Conservation (phyloP, 2,888 invertebrate genomes). For the Phoronis australis region DNA sequence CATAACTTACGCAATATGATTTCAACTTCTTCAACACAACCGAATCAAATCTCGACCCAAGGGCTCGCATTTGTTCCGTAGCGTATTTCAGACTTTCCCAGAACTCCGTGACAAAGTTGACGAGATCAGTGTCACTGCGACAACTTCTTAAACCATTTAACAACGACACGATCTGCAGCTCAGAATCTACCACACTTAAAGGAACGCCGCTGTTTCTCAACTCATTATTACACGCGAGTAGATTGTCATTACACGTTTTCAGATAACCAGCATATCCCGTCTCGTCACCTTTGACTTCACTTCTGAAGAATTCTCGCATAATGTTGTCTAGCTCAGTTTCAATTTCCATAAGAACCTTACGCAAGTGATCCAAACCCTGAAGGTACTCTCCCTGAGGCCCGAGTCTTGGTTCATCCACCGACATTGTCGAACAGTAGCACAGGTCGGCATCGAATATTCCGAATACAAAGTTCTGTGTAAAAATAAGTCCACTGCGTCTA, state of each 20-base stretch:
- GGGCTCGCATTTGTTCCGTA: conserved; percentile 23
- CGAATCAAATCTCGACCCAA: conserved; percentile 30
- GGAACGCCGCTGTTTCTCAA: conserved; percentile 27
- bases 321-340: conserved; percentile 29
- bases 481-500: too few species aligned
- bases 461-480: too few species aligned
- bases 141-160: conserved; percentile 31
- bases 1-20: conserved; percentile 35
- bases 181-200: conserved; percentile 29
- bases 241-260: conserved; percentile 27
- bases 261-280: conserved; percentile 29
- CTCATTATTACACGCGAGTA: conserved; percentile 36
- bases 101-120: conserved; percentile 33
- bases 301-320: conserved; percentile 29
- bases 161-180: conserved; percentile 26
- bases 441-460: too few species aligned
- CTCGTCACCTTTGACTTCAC: conserved; percentile 23
- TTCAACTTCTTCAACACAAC: conserved; percentile 35
- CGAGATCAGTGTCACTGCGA: conserved; percentile 24
- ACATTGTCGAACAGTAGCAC: too few species aligned
- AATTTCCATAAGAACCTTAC: conserved; percentile 27
- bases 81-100: conserved; percentile 38
- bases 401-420: too few species aligned
- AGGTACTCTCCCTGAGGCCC: conserved; percentile 38
- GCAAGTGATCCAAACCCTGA: conserved; percentile 37